Conservation (phyloP, 2,113 vertebrate genomes). For the Ahaetulla prasina region DNA sequence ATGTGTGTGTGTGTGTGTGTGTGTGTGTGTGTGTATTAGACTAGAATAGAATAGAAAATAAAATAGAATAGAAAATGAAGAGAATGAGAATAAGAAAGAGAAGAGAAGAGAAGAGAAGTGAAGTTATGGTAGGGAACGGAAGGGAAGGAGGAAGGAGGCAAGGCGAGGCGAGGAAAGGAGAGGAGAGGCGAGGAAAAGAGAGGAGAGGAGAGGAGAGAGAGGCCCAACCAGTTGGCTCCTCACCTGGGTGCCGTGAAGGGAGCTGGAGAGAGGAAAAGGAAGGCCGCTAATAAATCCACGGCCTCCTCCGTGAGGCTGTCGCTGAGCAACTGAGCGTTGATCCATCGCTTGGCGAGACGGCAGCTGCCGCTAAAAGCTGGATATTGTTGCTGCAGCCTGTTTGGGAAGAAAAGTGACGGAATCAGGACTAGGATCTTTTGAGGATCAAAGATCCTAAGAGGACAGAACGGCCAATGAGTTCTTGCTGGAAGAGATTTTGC, state of each 20-base stretch:
- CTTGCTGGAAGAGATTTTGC: not conserved
- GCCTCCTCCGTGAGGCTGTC: conserved; percentile 80
- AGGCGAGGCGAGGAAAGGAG: too few relatives aligned
- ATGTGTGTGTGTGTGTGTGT: too few relatives aligned
- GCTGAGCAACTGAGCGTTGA: conserved; percentile 83
- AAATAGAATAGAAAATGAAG: too few relatives aligned
- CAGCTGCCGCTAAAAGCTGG: conserved; percentile 80
- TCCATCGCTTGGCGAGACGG: conserved; percentile 90
- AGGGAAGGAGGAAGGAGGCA: too few relatives aligned
- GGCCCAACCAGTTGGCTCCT: conserved; percentile 6
- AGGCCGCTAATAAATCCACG: conserved; percentile 86
- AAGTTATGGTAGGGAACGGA: too few relatives aligned
- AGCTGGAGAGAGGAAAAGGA: conserved; percentile 85
- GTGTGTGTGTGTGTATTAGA: too few relatives aligned
- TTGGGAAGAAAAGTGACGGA: rapidly evolving
- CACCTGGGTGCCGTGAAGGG: conserved; percentile 89
- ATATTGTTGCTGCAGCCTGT: conserved; percentile 92
- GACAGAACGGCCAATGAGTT: not conserved
- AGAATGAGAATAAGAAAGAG: too few relatives aligned
- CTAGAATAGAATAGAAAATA: too few relatives aligned
- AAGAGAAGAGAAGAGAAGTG: too few relatives aligned
- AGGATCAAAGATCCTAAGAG: not conserved
- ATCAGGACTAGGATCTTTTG: not conserved
- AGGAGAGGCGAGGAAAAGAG: too few relatives aligned
- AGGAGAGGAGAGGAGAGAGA: too few relatives aligned